Conservation (phyloP, 2,113 vertebrate genomes). For the Donacobius atricapilla region DNA sequence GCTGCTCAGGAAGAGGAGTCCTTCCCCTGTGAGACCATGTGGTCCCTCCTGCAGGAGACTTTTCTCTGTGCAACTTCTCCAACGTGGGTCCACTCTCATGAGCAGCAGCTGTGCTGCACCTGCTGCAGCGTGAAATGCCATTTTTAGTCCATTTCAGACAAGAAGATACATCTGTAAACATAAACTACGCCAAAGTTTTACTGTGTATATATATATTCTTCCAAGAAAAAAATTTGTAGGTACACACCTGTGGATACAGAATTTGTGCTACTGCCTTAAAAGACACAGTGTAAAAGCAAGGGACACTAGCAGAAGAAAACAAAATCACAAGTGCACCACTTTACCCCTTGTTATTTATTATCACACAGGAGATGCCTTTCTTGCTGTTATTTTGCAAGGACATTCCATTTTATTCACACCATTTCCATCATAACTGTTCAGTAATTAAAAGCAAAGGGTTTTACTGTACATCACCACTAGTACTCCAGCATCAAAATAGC, state of each 20-base stretch:
- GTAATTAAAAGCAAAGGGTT: slow-evolving; percentile 57
- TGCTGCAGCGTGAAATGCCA: too few relatives aligned
- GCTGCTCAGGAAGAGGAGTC: neutral
- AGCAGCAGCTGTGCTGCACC: too few relatives aligned
- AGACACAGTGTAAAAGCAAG: neutral
- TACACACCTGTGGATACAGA: accelerated
- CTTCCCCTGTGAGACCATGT: neutral
- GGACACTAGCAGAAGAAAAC: neutral
- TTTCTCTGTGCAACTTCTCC: too few relatives aligned
- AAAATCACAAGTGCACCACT: neutral
- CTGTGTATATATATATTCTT: neutral
- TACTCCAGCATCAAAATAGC: slow-evolving; percentile 30
- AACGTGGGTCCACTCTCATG: too few relatives aligned
- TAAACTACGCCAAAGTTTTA: neutral
- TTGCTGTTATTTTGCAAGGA: slow-evolving; percentile 26
- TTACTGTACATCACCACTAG: slow-evolving; percentile 21
- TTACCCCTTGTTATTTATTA: neutral
- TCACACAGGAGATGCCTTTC: neutral
- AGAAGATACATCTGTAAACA: neutral
- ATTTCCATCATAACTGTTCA: slow-evolving; percentile 55
- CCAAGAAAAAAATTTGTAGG: neutral
- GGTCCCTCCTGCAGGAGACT: neutral
- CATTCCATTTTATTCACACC: slow-evolving; percentile 16
- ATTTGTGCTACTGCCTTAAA: neutral
- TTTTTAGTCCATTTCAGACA: neutral